Conservation (phyloP, 1,140 invertebrate species). For the Coelopa frigida region DNA sequence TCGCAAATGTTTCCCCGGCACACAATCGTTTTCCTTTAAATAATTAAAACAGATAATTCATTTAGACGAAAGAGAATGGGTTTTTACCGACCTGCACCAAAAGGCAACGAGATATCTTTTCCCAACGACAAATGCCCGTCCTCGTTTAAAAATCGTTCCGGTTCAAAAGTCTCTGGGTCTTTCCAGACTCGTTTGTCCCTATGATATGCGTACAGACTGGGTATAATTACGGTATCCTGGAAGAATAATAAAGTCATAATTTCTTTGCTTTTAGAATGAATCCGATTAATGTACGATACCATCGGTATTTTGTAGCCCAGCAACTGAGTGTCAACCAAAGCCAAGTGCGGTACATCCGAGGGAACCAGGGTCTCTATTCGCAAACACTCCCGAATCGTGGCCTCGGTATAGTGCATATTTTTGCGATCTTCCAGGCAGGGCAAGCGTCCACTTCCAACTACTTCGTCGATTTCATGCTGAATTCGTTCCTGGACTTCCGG, state of each 20-base stretch:
- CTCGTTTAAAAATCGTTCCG: slow-evolving; percentile 51
- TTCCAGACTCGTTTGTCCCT: slow-evolving; percentile 55
- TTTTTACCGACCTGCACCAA: slow-evolving; percentile 52
- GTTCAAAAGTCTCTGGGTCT: slow-evolving; percentile 62
- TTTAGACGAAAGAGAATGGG: no score
- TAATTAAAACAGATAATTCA: slow-evolving; percentile 14
- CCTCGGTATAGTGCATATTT: slow-evolving; percentile 53
- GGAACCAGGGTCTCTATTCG: slow-evolving; percentile 52
- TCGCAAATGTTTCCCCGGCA: slow-evolving; percentile 64
- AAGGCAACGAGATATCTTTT: slow-evolving; percentile 48
- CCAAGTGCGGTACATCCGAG: slow-evolving; percentile 49
- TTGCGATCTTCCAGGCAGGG: slow-evolving; percentile 57
- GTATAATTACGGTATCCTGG: slow-evolving; percentile 43
- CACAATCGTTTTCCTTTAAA: slow-evolving; percentile 60
- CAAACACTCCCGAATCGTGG: slow-evolving; percentile 52
- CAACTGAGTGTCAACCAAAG: slow-evolving; percentile 41
- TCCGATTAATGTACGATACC: slow-evolving; percentile 30
- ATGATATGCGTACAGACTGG: slow-evolving; percentile 51
- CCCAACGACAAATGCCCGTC: slow-evolving; percentile 30
- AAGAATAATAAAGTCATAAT: slow-evolving; percentile 2
- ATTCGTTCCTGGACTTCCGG: slow-evolving; percentile 57
- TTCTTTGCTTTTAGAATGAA: not conserved
- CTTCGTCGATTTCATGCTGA: slow-evolving; percentile 61
- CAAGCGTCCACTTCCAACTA: slow-evolving; percentile 55
- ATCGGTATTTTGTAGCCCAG: slow-evolving; percentile 49